Conservation (phyloP, 2,797 vertebrate species). For the Coranthus polyacanthus region DNA sequence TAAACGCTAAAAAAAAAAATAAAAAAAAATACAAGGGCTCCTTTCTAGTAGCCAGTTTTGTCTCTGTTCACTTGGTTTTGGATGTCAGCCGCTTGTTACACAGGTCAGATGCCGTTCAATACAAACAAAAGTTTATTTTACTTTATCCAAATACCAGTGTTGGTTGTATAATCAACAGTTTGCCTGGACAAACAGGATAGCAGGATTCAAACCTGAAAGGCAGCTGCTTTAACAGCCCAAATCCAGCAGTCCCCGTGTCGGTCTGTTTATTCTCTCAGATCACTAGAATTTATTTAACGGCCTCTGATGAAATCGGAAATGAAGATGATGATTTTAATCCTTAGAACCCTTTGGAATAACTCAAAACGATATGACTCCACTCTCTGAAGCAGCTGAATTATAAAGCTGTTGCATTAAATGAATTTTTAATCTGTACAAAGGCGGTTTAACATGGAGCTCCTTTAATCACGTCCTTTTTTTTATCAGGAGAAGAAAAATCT, state of each 20-base stretch:
- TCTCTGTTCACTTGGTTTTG: not conserved
- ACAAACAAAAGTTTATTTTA: constrained; percentile 22
- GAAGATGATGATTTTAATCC: constrained; percentile 14
- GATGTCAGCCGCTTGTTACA: not conserved
- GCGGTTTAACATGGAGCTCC: constrained; percentile 24
- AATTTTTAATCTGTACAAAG: constrained; percentile 54
- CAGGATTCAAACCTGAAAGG: not conserved
- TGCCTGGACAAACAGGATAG: constrained; percentile 14
- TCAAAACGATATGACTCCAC: constrained; percentile 28
- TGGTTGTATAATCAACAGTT: constrained; percentile 16
- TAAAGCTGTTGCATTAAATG: constrained; percentile 48
- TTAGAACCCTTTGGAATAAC: constrained; percentile 26
- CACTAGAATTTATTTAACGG: constrained; percentile 21
- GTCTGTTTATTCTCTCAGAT: not conserved
- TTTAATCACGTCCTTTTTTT: constrained; percentile 40
- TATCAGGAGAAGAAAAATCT: constrained; percentile 39
- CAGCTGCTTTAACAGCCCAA: not conserved
- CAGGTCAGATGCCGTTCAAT: not conserved
- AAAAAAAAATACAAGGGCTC: not conserved
- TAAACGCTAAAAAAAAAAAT: too few relatives aligned
- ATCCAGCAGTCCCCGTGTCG: not conserved
- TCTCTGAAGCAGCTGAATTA: constrained; percentile 40
- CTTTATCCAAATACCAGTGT: constrained; percentile 20
- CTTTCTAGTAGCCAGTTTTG: not conserved
- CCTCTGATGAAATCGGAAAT: constrained; percentile 29